Evolutionary conservation across 2,888 invertebrate species (phyloP), one percentile per base, ranked within the genome.

Genomic region (Orthosia cruda): DNA sequence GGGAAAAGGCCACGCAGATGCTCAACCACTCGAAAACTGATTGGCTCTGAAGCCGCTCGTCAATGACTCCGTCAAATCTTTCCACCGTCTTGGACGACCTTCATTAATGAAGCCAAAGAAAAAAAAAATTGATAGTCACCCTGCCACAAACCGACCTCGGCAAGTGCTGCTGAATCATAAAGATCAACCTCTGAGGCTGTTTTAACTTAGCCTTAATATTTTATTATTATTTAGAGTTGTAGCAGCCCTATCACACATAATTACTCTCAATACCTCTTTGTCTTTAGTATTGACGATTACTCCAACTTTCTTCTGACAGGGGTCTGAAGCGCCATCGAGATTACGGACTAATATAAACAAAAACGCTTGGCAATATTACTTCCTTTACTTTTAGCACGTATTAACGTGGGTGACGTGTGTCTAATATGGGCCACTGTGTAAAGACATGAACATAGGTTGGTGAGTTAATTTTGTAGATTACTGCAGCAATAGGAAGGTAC

Each of bases 181-280:
- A 40, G 40, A 9, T 40, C 40, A 40, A 40, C 40, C 40, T 40
- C 9, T 9, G 40, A 40, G 9, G 7, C 40, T 40, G 40, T 40
- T 40, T 40, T 40, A 40, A 40, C 40, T 9, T 9, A 40, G 9
- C 40, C 40, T 40, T 40, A 40, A 40, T 9, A 40, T 40, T 40
- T 40, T 40, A 32, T 5, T 32, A 40, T 9, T 40, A 26, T 40
- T 18, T 13, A 7, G n/a, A 15, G 40, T 7, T 4, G 52, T 73
- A 61, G 32, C 84, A 81, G 45, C 85, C 85, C 86, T 84, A 71
- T 4, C 11, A 23, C 16, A 61, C 49, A 69, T 73, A 81, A 78
- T 78, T 77, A 81, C 77, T 67, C 76, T 59, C 65, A 66, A 78
- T 78, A 78, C 71, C 81, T 78, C 80, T 74, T 81, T 82, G 84